A percentile compares a stretch with the other conserved stretches of the same genome.
These are phyloP conservation scores for Erynnis tages DNA, from an alignment of 2,888 invertebrate genomes.

Conservation along the genomic window DNA sequence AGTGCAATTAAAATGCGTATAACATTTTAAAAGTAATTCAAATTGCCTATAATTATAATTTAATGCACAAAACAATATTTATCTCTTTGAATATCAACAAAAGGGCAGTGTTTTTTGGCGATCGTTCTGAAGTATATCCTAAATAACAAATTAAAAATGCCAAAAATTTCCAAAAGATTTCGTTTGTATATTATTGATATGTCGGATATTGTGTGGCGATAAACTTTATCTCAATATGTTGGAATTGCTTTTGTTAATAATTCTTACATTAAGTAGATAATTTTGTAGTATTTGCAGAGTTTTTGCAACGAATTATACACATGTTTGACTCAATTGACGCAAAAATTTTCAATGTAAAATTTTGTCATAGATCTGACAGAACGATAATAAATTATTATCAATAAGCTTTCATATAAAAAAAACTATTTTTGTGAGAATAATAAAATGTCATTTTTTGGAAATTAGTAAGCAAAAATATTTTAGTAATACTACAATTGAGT, in stretches of 20 bases:
- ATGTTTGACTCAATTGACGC: constrained; percentile 26
- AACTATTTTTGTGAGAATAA: too few species aligned
- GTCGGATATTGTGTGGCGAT: constrained; percentile 55
- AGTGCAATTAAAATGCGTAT: too few species aligned
- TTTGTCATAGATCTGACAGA: not conserved
- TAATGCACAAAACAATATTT: not conserved
- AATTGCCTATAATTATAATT: not conserved
- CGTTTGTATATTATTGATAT: constrained; percentile 57
- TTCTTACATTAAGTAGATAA: not conserved
- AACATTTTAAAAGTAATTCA: not conserved
- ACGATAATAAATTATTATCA: too few species aligned
- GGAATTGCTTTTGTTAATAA: constrained; percentile 48
- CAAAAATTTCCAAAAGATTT: constrained; percentile 31
- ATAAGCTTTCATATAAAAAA: too few species aligned
- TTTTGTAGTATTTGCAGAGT: constrained; percentile 1
- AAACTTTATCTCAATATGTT: constrained; percentile 45
- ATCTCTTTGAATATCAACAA: not conserved
- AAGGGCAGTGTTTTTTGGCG: constrained; percentile 22
- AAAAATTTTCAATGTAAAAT: not conserved
- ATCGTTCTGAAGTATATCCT: not conserved
- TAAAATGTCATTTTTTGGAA: not conserved
- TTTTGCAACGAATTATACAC: constrained; percentile 16
- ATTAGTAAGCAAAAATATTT: not conserved
- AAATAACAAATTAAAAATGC: not conserved
- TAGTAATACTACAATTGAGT: constrained; percentile 42